Conservation (phyloP, 2,888 invertebrate species). For the Slavum lentiscoides region DNA sequence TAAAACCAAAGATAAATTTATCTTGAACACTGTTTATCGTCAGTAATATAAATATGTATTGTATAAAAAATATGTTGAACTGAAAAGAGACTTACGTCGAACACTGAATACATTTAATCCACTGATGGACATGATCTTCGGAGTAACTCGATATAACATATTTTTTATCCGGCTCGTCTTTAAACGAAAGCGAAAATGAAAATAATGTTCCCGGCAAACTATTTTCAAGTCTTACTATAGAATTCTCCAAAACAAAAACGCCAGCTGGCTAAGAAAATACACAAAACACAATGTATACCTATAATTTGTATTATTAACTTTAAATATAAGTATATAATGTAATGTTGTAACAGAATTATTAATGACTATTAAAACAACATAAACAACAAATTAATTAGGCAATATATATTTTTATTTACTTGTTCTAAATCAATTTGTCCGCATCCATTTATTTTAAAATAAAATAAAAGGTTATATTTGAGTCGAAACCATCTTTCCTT, state of each 20-base stretch:
- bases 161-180: constrained; percentile 69
- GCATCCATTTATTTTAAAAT: constrained; percentile 72
- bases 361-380: too few relatives aligned
- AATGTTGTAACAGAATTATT: neutral
- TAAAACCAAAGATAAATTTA: neutral
- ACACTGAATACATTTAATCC: constrained; percentile 70
- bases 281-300: constrained; percentile 13
- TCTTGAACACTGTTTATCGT: neutral
- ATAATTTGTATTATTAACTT: neutral
- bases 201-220: constrained; percentile 68
- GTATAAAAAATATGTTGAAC: neutral
- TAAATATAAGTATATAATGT: neutral
- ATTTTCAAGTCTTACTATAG: constrained; percentile 70
- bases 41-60: neutral
- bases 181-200: constrained; percentile 75
- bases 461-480: constrained; percentile 74
- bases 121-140: constrained; percentile 71
- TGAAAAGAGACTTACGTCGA: constrained; percentile 62
- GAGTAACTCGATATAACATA: constrained; percentile 74
- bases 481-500: constrained; percentile 80
- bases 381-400: too few relatives aligned
- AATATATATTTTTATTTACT: constrained; percentile 14
- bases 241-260: constrained; percentile 75
- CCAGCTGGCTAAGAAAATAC: constrained; percentile 67
- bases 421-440: constrained; percentile 65